These are phyloP conservation scores for Pogonocherus hispidulus DNA, from an alignment of 2,888 invertebrate genomes.

Conservation along the genomic window DNA sequence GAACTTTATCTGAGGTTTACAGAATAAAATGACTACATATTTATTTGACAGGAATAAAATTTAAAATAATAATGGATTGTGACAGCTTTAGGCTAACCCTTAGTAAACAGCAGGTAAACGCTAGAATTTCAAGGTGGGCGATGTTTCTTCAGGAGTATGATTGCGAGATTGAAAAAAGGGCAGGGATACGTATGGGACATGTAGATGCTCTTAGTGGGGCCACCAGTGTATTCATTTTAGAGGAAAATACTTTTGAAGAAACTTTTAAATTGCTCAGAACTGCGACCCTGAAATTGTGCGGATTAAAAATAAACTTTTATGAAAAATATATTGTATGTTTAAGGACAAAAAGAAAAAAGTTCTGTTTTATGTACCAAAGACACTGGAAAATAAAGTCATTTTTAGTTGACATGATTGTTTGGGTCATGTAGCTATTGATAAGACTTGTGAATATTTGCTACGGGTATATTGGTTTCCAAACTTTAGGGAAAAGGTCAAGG, in stretches of 20 bases:
- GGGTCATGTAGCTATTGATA: constrained; percentile 24
- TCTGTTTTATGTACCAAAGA: constrained; percentile 14
- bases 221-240: constrained; percentile 35
- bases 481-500: constrained; percentile 16
- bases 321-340: not conserved
- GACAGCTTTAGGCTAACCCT: constrained; percentile 41
- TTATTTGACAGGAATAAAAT: constrained; percentile 37
- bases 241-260: constrained; percentile 38
- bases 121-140: constrained; percentile 34
- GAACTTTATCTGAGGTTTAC: constrained; percentile 44
- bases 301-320: not conserved
- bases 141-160: constrained; percentile 39
- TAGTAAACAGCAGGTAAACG: constrained; percentile 36
- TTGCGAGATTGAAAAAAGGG: constrained; percentile 38
- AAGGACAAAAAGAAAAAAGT: constrained; percentile 22
- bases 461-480: constrained; percentile 27
- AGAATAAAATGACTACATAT: constrained; percentile 39
- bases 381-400: constrained; percentile 26
- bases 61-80: constrained; percentile 51
- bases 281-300: not conserved
- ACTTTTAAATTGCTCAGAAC: constrained; percentile 15
- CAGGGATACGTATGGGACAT: constrained; percentile 32
- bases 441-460: constrained; percentile 22
- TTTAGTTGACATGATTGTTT: constrained; percentile 22
- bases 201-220: constrained; percentile 41